phyloP scores from a whole-genome alignment of 1,140 invertebrate genomes.

The Sinonovacula constricta region DNA sequence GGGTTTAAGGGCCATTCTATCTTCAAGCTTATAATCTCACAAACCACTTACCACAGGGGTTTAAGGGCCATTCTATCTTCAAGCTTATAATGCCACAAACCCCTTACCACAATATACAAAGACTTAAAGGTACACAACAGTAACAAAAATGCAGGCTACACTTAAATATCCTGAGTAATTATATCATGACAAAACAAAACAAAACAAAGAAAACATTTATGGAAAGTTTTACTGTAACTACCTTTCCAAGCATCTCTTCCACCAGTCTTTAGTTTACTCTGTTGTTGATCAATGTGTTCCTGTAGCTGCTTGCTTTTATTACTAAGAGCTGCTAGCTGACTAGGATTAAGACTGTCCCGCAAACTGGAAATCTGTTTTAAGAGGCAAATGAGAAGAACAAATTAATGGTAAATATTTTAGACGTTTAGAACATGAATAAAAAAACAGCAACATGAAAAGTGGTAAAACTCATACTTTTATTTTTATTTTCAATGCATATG shows the following conservation, averaged over 20 bases:
- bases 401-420: background rate
- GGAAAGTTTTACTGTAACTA: conserved; percentile 15
- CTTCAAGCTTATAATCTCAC: too few relatives aligned
- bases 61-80: too few relatives aligned
- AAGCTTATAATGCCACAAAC: too few relatives aligned
- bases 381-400: background rate
- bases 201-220: background rate
- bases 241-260: conserved; percentile 64
- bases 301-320: conserved; percentile 64
- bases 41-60: too few relatives aligned
- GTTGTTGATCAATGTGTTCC: conserved; percentile 63
- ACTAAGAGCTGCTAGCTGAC: conserved; percentile 61
- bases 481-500: background rate
- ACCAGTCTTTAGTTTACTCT: conserved; percentile 58
- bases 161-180: too few relatives aligned
- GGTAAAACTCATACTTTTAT: too few relatives aligned
- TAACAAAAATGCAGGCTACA: background rate
- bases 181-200: background rate
- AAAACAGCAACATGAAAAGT: background rate
- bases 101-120: too few relatives aligned
- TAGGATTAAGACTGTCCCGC: conserved; percentile 63
- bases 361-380: conserved; percentile 66
- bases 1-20: too few relatives aligned
- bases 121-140: too few relatives aligned
- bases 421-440: background rate